These are phyloP conservation scores for Lamellibrachia columna DNA, from an alignment of 2,888 invertebrate species.

Conservation along the genomic window DNA sequence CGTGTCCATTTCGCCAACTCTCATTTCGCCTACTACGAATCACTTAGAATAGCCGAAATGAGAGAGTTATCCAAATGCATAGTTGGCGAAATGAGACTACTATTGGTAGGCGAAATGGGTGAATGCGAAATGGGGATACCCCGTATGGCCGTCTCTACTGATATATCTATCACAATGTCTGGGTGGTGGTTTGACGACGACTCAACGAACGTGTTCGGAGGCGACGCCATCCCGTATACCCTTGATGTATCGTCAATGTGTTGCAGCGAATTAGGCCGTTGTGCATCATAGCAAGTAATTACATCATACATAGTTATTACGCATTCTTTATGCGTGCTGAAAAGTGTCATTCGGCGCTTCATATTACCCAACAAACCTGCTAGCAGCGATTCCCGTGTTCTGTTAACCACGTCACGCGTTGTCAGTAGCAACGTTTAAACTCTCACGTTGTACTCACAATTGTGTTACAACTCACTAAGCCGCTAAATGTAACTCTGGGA, in stretches of 20 bases:
- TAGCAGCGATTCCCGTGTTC: neutral
- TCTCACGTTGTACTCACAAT: neutral
- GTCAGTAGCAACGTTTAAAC: conserved; percentile 3
- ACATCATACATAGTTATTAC: neutral
- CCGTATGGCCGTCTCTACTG: no score
- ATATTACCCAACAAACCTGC: neutral
- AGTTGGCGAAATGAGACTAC: no score
- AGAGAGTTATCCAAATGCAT: no score
- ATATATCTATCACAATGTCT: no score
- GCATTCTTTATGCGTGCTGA: neutral
- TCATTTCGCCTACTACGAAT: no score
- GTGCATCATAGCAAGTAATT: neutral
- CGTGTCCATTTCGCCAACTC: no score
- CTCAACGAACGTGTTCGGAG: no score
- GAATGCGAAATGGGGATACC: no score
- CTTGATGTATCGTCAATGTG: neutral
- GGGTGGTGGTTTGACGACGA: no score
- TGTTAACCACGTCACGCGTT: neutral
- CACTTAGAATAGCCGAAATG: no score
- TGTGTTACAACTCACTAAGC: neutral
- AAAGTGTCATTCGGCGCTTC: neutral
- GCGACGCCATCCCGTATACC: neutral
- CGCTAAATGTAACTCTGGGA: neutral
- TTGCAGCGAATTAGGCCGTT: neutral
- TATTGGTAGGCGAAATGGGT: no score